Percentiles rank a stretch among this genome's conserved stretches.
These are phyloP conservation scores for Coilia nasus DNA, from an alignment of 2,797 vertebrate genomes.

Conservation along the genomic window DNA sequence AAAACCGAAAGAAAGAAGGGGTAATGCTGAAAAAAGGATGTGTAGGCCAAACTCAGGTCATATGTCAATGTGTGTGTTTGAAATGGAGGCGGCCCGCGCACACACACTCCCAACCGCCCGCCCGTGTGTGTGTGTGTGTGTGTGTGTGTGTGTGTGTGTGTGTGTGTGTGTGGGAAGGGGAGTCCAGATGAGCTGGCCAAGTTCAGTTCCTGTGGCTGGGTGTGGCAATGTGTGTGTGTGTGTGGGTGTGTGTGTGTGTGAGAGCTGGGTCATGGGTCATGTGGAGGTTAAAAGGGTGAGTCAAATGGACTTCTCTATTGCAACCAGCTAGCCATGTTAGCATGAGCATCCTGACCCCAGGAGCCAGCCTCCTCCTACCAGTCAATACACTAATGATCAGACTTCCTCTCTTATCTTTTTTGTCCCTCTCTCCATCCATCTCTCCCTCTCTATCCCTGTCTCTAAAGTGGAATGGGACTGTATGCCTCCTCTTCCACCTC, in stretches of 20 bases:
- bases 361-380: neutral
- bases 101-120: no score
- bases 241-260: no score
- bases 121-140: neutral
- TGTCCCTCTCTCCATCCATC: neutral
- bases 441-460: neutral
- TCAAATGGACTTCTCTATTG: no score
- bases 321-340: no score
- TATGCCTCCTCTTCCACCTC: no score
- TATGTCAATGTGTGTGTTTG: no score
- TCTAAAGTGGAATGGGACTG: neutral
- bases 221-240: neutral
- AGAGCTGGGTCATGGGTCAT: neutral
- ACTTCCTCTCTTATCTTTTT: no score
- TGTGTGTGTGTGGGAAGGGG: neutral
- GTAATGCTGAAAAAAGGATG: no score
- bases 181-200: neutral
- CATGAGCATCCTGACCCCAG: neutral
- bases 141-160: neutral
- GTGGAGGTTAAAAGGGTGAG: neutral
- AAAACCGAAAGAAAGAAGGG: no score
- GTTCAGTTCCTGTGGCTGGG: neutral
- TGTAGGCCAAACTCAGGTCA: no score
- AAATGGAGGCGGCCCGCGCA: neutral
- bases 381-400: neutral